These are phyloP conservation scores for Ametastegia equiseti DNA, from an alignment of 2,888 invertebrate genomes.

Conservation along the genomic window DNA sequence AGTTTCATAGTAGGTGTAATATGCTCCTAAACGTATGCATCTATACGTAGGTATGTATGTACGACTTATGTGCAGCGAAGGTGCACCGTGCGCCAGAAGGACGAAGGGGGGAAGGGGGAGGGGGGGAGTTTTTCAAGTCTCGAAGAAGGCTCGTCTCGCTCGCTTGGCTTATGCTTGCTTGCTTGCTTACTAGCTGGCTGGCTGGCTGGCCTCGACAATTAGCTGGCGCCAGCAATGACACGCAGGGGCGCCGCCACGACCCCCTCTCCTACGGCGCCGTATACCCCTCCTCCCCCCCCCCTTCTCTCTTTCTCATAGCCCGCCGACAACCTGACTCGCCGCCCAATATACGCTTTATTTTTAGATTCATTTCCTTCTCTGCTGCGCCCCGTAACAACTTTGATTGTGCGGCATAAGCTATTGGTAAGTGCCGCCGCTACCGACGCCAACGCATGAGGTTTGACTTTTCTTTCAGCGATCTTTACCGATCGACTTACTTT, in stretches of 20 bases:
- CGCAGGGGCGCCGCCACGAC: constrained; percentile 70
- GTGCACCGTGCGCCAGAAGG: too few species aligned
- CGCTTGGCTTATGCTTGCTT: constrained; percentile 66
- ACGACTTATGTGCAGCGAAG: too few species aligned
- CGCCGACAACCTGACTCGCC: constrained; percentile 61
- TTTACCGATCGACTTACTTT: too few species aligned
- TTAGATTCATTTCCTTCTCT: constrained; percentile 69
- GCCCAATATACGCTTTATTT: constrained; percentile 69
- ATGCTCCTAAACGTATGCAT: not conserved
- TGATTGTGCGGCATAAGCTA: constrained; percentile 62
- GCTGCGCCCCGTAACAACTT: constrained; percentile 59
- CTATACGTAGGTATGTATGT: not conserved
- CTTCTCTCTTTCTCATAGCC: constrained; percentile 59
- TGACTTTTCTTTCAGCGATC: too few species aligned
- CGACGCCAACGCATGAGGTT: too few species aligned
- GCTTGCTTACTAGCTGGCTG: too few species aligned
- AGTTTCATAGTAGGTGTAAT: not conserved
- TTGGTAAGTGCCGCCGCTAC: constrained; percentile 56
- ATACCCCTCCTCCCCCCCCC: constrained; percentile 55
- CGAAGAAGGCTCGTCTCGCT: not conserved
- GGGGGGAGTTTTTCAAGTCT: not conserved
- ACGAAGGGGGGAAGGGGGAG: too few species aligned
- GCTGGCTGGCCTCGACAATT: constrained; percentile 73
- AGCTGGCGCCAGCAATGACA: constrained; percentile 74
- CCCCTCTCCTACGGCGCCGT: constrained; percentile 54